Base-by-base conservation (phyloP, 2,888 invertebrate genomes). In the Poecilobothrus nobilitatus region DNA sequence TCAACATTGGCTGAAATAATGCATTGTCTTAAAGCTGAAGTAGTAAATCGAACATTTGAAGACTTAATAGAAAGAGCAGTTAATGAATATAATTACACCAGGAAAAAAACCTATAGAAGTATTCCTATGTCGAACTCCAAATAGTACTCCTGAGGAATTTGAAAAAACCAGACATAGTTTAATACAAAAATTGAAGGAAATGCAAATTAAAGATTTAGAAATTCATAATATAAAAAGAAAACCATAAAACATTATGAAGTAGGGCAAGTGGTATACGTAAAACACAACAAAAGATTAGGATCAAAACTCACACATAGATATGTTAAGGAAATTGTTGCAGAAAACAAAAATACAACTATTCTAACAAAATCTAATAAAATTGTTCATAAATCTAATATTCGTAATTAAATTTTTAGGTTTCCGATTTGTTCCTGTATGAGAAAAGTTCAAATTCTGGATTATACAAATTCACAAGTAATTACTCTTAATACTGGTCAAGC, bases 241-340 rank as follows among this genome's bases (percentile, higher is more conserved):
- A 61, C 63, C 68, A 67, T 70, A 18, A 74, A 73, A 67, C 53
- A 66, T 37, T 73, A 71, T 61, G 66, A 71, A 70, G 3, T n/a
- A n/a, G n/a, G n/a, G n/a, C n/a, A n/a, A n/a, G n/a, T n/a, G n/a
- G n/a, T n/a, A n/a, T n/a, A n/a, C n/a, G n/a, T n/a, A n/a, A n/a
- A n/a, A n/a, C n/a, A n/a, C n/a, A 74, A 71, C 33, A 74, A 72
- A 66, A 27, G 71, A 34, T n/a, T 70, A 69, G 72, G 73, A 20
- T 73, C 72, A 0, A 74, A 74, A 68, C 21, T 73, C 4, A 70
- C 71, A 0, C 65, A 71, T 20, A 68, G 69, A 63, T 73, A 69
- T 37, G 69, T 22, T 12, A 65, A 69, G 33, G 69, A 72, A 66
- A 71, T 69, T 10, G 70, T 72, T 3, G 69, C 69, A 63, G 71